Percentiles rank a stretch among this genome's conserved stretches.
Evolutionary conservation across 2,113 vertebrate genomes (phyloP).

Genomic region (Blennius ocellaris): DNA sequence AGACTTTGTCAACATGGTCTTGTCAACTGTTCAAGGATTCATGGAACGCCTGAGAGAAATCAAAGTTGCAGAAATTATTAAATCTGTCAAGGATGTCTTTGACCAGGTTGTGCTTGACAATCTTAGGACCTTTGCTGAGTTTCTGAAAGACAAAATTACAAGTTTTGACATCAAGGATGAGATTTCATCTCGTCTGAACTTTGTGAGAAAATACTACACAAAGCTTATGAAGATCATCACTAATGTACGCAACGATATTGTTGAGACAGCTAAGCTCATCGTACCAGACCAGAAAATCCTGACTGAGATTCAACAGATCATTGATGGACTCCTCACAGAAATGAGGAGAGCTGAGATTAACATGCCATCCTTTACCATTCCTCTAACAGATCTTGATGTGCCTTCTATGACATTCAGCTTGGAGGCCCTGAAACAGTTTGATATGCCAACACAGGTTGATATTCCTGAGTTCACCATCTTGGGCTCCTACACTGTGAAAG

Average conservation of each 20-base stretch:
- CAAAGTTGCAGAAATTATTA: conserved; percentile 79
- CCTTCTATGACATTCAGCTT: conserved; percentile 85
- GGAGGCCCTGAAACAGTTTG: conserved; percentile 76
- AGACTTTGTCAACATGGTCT: conserved; percentile 77
- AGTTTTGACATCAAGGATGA: conserved; percentile 80
- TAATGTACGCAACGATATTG: conserved; percentile 58
- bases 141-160: conserved; percentile 79
- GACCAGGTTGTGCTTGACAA: conserved; percentile 73
- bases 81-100: conserved; percentile 79
- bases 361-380: conserved; percentile 87
- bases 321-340: conserved; percentile 60
- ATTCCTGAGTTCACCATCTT: conserved; percentile 89
- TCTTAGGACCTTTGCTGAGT: conserved; percentile 79
- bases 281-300: conserved; percentile 58
- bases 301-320: conserved; percentile 65
- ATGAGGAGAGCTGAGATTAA: conserved; percentile 82
- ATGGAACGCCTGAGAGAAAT: conserved; percentile 80
- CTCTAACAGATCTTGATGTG: conserved; percentile 88
- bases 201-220: conserved; percentile 70
- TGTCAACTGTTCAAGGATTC: conserved; percentile 54
- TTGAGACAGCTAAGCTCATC: conserved; percentile 66
- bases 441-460: conserved; percentile 85
- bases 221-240: conserved; percentile 57
- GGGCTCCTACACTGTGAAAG: conserved; percentile 80
- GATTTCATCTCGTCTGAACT: conserved; percentile 71